These are phyloP conservation scores for Sylvietta virens DNA, from an alignment of 2,113 vertebrate species.

Conservation along the genomic window DNA sequence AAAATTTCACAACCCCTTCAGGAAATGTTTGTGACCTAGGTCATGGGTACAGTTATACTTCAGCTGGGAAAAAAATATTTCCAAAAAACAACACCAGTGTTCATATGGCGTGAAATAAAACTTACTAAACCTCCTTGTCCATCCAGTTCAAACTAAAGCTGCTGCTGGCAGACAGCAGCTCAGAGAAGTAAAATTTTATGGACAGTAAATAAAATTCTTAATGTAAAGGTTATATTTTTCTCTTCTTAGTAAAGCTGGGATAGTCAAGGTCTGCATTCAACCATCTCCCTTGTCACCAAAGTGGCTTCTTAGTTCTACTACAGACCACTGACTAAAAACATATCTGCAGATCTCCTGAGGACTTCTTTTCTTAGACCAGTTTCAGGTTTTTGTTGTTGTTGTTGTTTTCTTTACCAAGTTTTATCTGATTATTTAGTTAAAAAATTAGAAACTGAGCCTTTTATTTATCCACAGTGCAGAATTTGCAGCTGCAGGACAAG, in stretches of 20 bases:
- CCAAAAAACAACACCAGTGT: not conserved
- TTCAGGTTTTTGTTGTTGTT: not conserved
- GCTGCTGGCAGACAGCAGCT: conserved; percentile 5
- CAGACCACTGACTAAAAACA: not conserved
- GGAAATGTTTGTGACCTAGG: conserved; percentile 24
- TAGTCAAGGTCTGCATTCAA: not conserved
- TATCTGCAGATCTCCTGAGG: not conserved
- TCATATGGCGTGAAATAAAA: conserved; percentile 1
- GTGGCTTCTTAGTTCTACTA: not conserved
- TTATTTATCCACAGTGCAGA: conserved; percentile 11
- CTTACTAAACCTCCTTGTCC: not conserved
- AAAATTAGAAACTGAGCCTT: conserved; percentile 55
- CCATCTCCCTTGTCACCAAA: not conserved
- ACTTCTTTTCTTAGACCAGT: not conserved
- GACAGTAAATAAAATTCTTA: conserved; percentile 19
- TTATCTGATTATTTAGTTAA: conserved; percentile 59
- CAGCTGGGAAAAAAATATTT: conserved; percentile 6
- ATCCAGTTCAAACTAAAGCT: conserved; percentile 20
- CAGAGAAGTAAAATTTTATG: conserved; percentile 11
- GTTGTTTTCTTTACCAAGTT: not conserved
- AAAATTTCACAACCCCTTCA: conserved; percentile 20
- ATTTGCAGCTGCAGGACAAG: conserved; percentile 11
- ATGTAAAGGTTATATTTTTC: not conserved
- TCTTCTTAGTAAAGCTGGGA: not conserved
- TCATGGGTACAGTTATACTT: not conserved